phyloP scores from a whole-genome alignment of 2,888 invertebrate genomes.

The Escarpia spicata region DNA sequence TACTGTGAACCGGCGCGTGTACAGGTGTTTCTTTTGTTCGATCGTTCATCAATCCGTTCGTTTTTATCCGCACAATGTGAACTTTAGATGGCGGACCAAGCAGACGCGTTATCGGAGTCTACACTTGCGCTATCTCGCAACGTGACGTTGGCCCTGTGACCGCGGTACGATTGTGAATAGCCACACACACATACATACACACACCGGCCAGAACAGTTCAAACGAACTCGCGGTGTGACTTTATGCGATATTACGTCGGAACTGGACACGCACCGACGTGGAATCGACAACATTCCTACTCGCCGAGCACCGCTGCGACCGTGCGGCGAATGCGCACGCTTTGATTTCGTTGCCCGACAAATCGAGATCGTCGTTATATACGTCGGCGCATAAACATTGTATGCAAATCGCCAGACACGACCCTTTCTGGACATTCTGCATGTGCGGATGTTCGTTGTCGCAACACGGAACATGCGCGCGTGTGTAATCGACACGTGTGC shows the following conservation, averaged over 20 bases:
- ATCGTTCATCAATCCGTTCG: not conserved
- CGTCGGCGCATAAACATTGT: slow-evolving; percentile 5
- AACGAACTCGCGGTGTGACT: not conserved
- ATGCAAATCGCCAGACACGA: not conserved
- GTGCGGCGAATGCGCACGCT: not conserved
- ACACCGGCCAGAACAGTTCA: not conserved
- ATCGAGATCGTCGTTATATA: not conserved
- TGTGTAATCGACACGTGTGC: not conserved
- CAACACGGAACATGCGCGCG: not conserved
- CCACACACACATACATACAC: not conserved
- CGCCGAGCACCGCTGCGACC: not conserved
- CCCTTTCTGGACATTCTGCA: not conserved
- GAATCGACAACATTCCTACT: not conserved
- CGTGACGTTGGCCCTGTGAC: not conserved
- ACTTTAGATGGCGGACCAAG: not conserved
- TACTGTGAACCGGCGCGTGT: not conserved
- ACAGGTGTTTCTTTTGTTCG: not conserved
- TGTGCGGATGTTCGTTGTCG: not conserved
- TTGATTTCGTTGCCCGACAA: not conserved
- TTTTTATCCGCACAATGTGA: slow-evolving; percentile 16
- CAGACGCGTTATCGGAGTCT: not conserved
- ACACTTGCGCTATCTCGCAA: not conserved
- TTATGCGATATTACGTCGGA: not conserved
- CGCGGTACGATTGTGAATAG: not conserved
- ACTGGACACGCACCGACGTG: not conserved